phyloP scores from a whole-genome alignment of 2,113 vertebrate species.

The Sylvilagus bachmani region DNA sequence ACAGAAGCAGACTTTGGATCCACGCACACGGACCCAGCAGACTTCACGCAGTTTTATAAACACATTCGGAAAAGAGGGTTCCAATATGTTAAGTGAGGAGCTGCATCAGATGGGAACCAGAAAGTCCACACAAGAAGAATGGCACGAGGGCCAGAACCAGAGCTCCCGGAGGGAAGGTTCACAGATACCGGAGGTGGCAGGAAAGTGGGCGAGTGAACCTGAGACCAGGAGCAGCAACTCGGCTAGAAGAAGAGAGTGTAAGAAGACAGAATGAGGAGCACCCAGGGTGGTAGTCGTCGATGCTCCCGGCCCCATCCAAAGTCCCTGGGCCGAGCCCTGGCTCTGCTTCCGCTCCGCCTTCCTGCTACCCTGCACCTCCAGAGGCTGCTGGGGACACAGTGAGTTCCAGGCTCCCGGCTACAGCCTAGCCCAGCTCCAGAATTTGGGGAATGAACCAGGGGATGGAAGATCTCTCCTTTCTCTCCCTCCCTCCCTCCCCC shows the following conservation, averaged over 20 bases:
- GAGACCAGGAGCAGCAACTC: background rate
- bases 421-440: no score
- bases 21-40: background rate
- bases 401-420: no score
- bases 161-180: background rate
- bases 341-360: no score
- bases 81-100: background rate
- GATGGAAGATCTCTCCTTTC: no score
- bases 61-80: background rate
- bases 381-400: no score
- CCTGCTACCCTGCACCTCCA: no score
- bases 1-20: background rate
- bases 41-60: background rate
- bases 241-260: background rate
- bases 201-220: background rate
- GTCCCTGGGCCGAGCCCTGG: no score
- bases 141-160: no score
- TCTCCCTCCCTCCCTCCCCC: no score
- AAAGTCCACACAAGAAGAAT: background rate
- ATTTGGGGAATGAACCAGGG: no score
- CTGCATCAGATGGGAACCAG: background rate
- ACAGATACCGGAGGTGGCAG: background rate
- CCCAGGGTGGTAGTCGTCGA: no score
- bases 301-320: no score
- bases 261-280: background rate